These are phyloP conservation scores for Nomada goodeniana DNA, from an alignment of 2,888 invertebrate species.

Conservation along the genomic window DNA sequence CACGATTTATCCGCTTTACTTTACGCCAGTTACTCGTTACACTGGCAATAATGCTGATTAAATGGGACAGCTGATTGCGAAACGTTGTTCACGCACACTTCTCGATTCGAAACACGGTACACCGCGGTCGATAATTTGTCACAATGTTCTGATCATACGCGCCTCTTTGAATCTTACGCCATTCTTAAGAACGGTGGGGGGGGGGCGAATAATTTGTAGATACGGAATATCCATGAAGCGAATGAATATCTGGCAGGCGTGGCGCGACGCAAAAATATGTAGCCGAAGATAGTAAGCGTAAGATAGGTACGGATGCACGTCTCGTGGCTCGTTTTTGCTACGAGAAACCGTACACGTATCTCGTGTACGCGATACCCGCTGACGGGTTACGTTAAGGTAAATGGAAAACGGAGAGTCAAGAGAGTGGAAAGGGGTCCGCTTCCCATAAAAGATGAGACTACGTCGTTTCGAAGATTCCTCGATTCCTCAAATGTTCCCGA, in stretches of 20 bases:
- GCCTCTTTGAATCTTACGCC: neutral
- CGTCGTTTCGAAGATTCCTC: conserved; percentile 8
- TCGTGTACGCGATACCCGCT: conserved; percentile 39
- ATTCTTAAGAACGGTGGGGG: neutral
- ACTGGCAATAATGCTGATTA: too few species aligned
- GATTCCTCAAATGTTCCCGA: conserved; percentile 18
- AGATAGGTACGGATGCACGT: conserved; percentile 24
- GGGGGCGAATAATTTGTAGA: neutral
- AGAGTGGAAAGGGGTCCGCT: conserved; percentile 52
- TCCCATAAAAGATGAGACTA: conserved; percentile 31
- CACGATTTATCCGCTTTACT: too few species aligned
- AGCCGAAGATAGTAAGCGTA: conserved; percentile 2
- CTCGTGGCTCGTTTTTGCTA: conserved; percentile 28
- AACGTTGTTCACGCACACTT: too few species aligned
- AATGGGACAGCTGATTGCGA: too few species aligned
- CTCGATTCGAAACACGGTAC: too few species aligned
- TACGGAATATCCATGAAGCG: neutral
- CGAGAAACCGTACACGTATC: conserved; percentile 61
- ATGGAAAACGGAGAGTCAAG: conserved; percentile 45
- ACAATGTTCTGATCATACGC: too few species aligned
- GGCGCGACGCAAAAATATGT: neutral
- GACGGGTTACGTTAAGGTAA: conserved; percentile 37
- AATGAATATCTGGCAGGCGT: neutral
- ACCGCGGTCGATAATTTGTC: too few species aligned
- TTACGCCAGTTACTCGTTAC: too few species aligned